A percentile compares a stretch with the other conserved stretches of the same genome.
These are phyloP conservation scores for Ambastaia sidthimunki DNA, from an alignment of 2,797 vertebrate genomes.

Conservation along the genomic window DNA sequence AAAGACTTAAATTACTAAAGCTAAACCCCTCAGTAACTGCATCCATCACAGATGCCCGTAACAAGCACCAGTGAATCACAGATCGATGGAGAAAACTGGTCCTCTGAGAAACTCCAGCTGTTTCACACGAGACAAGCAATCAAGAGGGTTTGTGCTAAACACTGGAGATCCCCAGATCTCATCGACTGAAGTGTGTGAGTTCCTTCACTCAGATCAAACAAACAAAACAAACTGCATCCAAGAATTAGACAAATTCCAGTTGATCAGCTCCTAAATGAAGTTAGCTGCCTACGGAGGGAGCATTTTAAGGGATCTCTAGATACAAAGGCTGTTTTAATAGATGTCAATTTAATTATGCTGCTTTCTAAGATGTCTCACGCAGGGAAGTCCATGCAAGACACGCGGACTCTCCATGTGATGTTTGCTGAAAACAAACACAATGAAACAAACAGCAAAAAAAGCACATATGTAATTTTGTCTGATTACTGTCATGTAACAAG, in stretches of 20 bases:
- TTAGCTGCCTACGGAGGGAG: background rate
- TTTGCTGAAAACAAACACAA: background rate
- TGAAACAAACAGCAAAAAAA: too few relatives aligned
- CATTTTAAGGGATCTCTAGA: background rate
- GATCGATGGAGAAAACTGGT: constrained; percentile 49
- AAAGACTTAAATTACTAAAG: constrained; percentile 28
- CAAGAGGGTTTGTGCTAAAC: constrained; percentile 10
- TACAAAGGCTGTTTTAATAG: background rate
- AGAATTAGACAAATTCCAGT: background rate
- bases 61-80: constrained; percentile 40
- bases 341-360: constrained; percentile 6
- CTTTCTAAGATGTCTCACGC: background rate
- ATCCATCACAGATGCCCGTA: constrained; percentile 38
- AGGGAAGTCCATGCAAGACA: background rate
- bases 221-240: constrained; percentile 1
- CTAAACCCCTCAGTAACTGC: constrained; percentile 1
- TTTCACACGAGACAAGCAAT: constrained; percentile 42
- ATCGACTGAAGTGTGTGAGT: constrained; percentile 19
- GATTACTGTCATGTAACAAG: too few relatives aligned
- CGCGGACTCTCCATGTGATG: too few relatives aligned
- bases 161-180: constrained; percentile 34
- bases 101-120: constrained; percentile 48
- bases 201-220: background rate
- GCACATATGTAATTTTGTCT: too few relatives aligned
- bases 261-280: constrained; percentile 14